Conservation (phyloP, 2,888 invertebrate species). For the Hirudinaria manillensis region DNA sequence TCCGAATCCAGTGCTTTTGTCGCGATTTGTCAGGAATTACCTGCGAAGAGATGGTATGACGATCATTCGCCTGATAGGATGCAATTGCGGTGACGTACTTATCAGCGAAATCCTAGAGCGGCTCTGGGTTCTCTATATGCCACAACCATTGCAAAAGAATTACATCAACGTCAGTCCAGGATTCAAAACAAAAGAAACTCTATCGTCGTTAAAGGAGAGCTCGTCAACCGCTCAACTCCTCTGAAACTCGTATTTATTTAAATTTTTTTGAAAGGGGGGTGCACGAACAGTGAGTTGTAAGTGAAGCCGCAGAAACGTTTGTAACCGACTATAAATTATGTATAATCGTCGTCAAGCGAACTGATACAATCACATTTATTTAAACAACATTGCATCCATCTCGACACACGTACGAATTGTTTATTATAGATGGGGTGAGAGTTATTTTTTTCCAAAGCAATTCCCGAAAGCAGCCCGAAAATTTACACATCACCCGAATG, state of each 20-base stretch:
- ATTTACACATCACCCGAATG: too few species aligned
- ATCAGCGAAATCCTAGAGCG: neutral
- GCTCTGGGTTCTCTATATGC: constrained; percentile 18
- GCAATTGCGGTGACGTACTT: constrained; percentile 20
- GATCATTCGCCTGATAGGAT: constrained; percentile 2
- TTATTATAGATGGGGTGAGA: too few species aligned
- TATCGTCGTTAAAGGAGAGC: neutral
- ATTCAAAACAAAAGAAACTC: neutral
- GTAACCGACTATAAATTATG: too few species aligned
- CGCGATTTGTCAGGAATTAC: constrained; percentile 20
- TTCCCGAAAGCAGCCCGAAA: too few species aligned
- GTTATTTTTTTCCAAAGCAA: too few species aligned
- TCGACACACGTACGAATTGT: too few species aligned
- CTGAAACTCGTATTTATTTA: too few species aligned
- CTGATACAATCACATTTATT: too few species aligned
- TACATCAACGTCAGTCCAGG: neutral
- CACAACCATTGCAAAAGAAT: neutral
- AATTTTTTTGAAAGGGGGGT: neutral
- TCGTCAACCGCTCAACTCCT: constrained; percentile 18
- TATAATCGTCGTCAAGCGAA: too few species aligned
- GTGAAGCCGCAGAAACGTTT: too few species aligned
- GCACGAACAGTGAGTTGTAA: too few species aligned
- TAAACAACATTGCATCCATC: too few species aligned
- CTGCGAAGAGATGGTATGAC: constrained; percentile 22
- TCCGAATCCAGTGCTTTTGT: constrained; percentile 61